Evolutionary conservation across 2,797 vertebrate genomes (phyloP).

Genomic region (Adelosebastes latens): DNA sequence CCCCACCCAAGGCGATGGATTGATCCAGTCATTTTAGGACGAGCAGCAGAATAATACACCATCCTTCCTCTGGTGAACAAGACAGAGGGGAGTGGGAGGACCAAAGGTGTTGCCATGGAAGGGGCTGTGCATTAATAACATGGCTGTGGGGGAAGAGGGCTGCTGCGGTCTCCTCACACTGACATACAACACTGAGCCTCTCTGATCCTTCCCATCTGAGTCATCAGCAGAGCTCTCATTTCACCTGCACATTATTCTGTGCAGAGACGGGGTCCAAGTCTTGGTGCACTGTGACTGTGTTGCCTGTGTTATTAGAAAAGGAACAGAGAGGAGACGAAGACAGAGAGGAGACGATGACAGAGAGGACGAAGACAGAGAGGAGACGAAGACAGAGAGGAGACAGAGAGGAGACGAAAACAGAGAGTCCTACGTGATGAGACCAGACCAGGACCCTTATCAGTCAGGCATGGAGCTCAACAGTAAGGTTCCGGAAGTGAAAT

Average conservation of each 20-base stretch:
- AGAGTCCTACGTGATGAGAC: conserved; percentile 16
- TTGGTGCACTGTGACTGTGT: background rate
- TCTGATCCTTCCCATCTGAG: conserved; percentile 28
- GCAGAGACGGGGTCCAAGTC: background rate
- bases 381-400: background rate
- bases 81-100: conserved; percentile 18
- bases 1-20: background rate
- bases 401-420: background rate
- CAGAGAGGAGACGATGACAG: background rate
- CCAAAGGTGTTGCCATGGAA: conserved; percentile 31
- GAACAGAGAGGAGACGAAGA: background rate
- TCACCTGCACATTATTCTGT: conserved; percentile 16
- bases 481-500: no score
- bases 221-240: conserved; percentile 29
- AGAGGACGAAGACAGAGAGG: no score
- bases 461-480: background rate
- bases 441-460: conserved; percentile 23
- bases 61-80: background rate
- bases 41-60: conserved; percentile 23
- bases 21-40: conserved; percentile 8
- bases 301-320: conserved; percentile 6
- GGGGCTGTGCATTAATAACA: conserved; percentile 34
- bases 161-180: background rate
- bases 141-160: background rate
- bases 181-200: conserved; percentile 37